Percentiles rank a stretch among this genome's conserved stretches.
These are phyloP conservation scores for Trichopoda pennipes DNA, from an alignment of 2,888 invertebrate species.

Conservation along the genomic window DNA sequence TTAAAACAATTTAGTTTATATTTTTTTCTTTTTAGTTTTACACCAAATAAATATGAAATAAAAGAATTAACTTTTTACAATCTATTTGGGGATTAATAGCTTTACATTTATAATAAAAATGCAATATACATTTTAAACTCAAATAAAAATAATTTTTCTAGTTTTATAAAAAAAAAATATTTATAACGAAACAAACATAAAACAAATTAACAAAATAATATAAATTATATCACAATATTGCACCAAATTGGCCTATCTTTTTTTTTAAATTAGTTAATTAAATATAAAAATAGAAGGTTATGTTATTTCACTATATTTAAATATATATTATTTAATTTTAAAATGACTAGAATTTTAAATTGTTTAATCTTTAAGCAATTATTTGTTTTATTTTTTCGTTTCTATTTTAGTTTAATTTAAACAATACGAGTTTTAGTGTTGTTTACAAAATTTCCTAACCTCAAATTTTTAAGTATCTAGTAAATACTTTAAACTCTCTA, in stretches of 20 bases:
- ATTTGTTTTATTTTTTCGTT: not conserved
- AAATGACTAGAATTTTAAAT: conserved; percentile 51
- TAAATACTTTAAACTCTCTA: not conserved
- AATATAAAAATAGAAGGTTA: conserved; percentile 42
- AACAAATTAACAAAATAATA: conserved; percentile 47
- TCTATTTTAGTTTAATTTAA: conserved; percentile 10
- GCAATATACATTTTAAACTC: not conserved
- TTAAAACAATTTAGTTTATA: no score
- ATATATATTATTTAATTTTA: not conserved
- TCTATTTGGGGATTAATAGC: not conserved
- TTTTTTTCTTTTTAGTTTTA: no score
- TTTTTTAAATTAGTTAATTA: conserved; percentile 21
- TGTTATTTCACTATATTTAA: conserved; percentile 44
- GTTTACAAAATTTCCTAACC: not conserved
- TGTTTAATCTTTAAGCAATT: conserved; percentile 1
- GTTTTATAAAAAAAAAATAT: not conserved
- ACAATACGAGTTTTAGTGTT: not conserved
- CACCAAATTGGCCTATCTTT: conserved; percentile 78
- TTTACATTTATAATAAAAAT: conserved; percentile 12
- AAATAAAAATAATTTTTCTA: conserved; percentile 53
- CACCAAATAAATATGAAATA: no score
- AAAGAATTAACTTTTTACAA: no score
- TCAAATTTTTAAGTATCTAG: not conserved
- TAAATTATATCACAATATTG: conserved; percentile 80
- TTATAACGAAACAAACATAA: conserved; percentile 28